phyloP scores from a whole-genome alignment of 1,140 invertebrate species.

The Scaptomyza graminum region DNA sequence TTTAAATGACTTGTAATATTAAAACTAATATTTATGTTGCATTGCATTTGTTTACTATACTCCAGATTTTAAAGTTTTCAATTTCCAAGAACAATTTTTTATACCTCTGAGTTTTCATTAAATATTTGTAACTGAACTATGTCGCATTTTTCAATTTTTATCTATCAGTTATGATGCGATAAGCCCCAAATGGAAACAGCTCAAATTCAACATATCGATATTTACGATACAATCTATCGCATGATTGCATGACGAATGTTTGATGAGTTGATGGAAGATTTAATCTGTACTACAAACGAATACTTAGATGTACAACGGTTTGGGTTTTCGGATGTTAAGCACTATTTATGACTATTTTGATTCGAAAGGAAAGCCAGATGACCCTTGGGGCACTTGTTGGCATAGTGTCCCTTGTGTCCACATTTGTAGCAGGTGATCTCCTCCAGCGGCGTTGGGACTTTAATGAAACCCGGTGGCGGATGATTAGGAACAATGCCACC shows the following conservation, averaged over 20 bases:
- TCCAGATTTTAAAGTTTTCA: too few species aligned
- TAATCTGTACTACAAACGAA: constrained; percentile 46
- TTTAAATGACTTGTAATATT: too few species aligned
- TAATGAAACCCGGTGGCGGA: constrained; percentile 57
- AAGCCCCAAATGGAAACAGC: neutral
- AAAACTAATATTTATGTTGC: too few species aligned
- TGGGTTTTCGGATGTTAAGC: constrained; percentile 26
- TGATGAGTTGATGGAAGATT: constrained; percentile 39
- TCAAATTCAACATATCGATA: constrained; percentile 4
- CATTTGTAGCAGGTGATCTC: constrained; percentile 99
- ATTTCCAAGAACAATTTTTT: neutral
- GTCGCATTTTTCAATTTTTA: neutral
- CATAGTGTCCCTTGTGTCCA: constrained; percentile 99
- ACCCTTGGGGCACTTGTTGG: constrained; percentile 99
- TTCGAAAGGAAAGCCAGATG: constrained; percentile 97
- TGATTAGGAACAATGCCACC: constrained; percentile 46
- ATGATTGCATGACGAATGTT: constrained; percentile 28
- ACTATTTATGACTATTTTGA: constrained; percentile 84
- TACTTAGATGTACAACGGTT: constrained; percentile 42
- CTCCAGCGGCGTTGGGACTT: constrained; percentile 91
- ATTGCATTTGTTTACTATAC: too few species aligned
- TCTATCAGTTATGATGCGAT: neutral
- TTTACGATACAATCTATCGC: neutral
- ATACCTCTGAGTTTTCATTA: too few species aligned
- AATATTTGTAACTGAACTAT: neutral